phyloP scores from a whole-genome alignment of 2,797 vertebrate species.

The Hybognathus amarus region DNA sequence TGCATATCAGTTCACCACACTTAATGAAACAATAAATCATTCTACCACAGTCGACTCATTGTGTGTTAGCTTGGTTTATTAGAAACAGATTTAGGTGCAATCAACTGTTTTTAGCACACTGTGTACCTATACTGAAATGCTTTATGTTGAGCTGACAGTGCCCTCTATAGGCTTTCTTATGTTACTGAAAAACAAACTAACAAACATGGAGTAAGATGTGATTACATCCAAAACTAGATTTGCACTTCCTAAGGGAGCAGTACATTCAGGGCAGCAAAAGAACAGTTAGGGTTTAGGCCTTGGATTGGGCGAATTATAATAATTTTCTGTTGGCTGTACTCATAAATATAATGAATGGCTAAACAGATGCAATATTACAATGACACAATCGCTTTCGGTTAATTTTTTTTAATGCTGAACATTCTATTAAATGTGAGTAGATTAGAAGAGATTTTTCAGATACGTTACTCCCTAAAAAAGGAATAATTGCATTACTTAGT shows the following conservation, averaged over 20 bases:
- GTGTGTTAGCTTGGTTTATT: constrained; percentile 29
- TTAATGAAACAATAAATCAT: constrained; percentile 34
- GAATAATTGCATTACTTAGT: not conserved
- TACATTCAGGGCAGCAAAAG: not conserved
- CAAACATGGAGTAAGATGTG: not conserved
- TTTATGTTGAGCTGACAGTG: not conserved
- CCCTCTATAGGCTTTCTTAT: not conserved
- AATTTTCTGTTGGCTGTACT: not conserved
- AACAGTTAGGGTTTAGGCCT: not conserved
- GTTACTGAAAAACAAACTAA: constrained; percentile 3
- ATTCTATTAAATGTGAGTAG: not conserved
- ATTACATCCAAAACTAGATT: not conserved
- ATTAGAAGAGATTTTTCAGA: not conserved
- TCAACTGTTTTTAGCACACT: not conserved
- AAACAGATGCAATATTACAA: not conserved
- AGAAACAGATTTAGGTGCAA: constrained; percentile 23
- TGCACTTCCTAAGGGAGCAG: too few species aligned
- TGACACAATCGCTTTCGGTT: not conserved
- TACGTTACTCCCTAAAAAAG: not conserved
- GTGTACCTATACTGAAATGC: not conserved
- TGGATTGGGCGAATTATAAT: not conserved
- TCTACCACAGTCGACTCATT: constrained; percentile 14
- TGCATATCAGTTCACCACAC: constrained; percentile 20
- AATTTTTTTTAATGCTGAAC: not conserved
- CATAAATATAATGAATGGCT: not conserved